Percentiles rank a stretch among this genome's conserved stretches.
Evolutionary conservation across 2,113 vertebrate species (phyloP).

Genomic region (Crotalus horridus): DNA sequence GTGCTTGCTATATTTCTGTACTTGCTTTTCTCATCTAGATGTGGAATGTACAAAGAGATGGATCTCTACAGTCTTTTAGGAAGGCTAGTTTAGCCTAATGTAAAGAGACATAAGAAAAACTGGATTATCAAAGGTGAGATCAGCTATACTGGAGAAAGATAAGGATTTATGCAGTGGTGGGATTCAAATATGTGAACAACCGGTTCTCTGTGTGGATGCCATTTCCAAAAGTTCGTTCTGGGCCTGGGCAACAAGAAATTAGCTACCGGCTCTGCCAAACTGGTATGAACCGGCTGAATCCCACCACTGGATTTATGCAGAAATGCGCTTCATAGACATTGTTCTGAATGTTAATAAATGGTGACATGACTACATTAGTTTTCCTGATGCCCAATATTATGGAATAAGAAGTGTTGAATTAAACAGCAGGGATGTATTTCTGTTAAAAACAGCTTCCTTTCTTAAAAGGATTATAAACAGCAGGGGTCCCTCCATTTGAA

Average conservation of each 20-base stretch:
- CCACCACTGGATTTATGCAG: neutral
- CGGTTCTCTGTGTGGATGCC: too few species aligned
- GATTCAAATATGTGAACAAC: too few species aligned
- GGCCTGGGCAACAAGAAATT: too few species aligned
- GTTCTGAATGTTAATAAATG: neutral
- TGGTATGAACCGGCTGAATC: too few species aligned
- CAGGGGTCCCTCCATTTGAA: neutral
- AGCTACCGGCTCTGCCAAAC: too few species aligned
- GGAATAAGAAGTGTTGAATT: neutral
- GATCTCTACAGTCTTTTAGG: neutral
- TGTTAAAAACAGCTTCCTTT: neutral
- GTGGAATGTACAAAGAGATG: neutral
- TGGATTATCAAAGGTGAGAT: neutral
- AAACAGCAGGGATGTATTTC: neutral
- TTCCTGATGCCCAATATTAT: neutral
- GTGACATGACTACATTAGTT: neutral
- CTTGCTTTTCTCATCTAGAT: neutral
- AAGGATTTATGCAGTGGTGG: neutral
- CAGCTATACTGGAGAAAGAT: neutral
- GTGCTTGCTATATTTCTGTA: neutral
- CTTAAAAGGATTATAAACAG: neutral
- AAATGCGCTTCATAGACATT: neutral
- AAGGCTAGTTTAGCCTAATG: neutral
- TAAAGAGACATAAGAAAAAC: neutral
- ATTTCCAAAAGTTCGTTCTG: too few species aligned